phyloP scores from a whole-genome alignment of 2,113 vertebrate species.

The Alethe castanea region DNA sequence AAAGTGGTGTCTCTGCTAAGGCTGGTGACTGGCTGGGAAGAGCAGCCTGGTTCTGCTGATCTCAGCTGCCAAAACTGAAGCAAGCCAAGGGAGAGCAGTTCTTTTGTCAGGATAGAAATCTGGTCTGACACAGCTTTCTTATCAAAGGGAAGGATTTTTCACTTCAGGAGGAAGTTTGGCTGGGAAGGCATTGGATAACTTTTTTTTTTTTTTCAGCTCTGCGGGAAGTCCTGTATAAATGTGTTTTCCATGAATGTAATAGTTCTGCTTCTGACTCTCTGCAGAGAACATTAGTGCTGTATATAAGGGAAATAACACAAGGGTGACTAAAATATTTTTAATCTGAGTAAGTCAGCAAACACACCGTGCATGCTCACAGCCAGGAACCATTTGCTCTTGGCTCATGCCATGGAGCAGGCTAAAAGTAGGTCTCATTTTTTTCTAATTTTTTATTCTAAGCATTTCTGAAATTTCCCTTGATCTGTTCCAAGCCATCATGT shows the following conservation, averaged over 20 bases:
- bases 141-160: conserved; percentile 49
- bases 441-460: neutral
- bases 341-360: neutral
- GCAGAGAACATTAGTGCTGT: neutral
- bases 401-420: neutral
- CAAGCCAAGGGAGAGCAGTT: neutral
- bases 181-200: neutral
- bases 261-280: neutral
- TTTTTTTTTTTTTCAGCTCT: neutral
- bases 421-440: neutral
- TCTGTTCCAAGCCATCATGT: neutral
- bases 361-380: neutral
- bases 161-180: conserved; percentile 35
- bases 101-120: conserved; percentile 6
- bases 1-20: neutral
- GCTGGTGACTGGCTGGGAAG: neutral
- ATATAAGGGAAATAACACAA: neutral
- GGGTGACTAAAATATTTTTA: conserved; percentile 12
- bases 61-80: neutral
- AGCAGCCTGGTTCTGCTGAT: neutral
- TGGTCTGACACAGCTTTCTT: conserved; percentile 13
- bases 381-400: conserved; percentile 15
- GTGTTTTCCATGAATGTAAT: neutral
- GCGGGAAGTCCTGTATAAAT: neutral
- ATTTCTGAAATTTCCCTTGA: neutral